Base-by-base conservation (phyloP, 1,140 invertebrate genomes). In the Eupristina koningsbergeri region DNA sequence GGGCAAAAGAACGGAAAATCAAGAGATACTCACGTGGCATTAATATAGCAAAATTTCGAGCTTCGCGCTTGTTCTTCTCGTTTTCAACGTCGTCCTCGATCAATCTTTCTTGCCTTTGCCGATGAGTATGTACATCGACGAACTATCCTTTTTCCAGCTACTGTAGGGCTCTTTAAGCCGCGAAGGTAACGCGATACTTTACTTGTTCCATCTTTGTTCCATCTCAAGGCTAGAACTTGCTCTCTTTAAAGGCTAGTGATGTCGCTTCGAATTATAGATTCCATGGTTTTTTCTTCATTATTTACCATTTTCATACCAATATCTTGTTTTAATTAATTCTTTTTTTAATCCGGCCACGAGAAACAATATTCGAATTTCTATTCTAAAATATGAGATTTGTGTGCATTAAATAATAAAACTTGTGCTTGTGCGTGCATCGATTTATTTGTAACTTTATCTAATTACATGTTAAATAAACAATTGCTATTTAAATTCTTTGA, bases 131-230 rank as follows among this genome's bases (percentile, higher is more conserved):
- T n/a, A 71, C 67, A 41, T 71, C 39, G 41, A 61, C 50, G 5
- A 74, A 36, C 47, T 76, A 53, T 83, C 41, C 45, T 41, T 58
- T 76, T 39, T 83, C 73, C 39, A 41, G 64, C 82, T 79, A 83
- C 81, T 67, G 73, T 77, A 47, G 71, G 9, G 36, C n/a, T 19
- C 67, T 64, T 45, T 74, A 75, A 63, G 81, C 61, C 29, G 69
- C 71, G 36, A 75, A 67, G 64, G 83, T 80, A 84, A 80, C 50
- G 53, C 83, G 83, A 84, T 80, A 84, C 77, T 84, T 84, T 80
- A 80, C 80, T 75, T 67, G 83, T 64, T 75, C n/a, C n/a, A n/a
- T n/a, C 76, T 74, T 84, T 64, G 83, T 64, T 78, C 39, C 71
- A 29, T 45, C 22, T 9, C 81, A 82, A 76, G 73, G 61, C 41